phyloP scores from a whole-genome alignment of 1,140 invertebrate genomes.

The Drosophila pallidifrons region DNA sequence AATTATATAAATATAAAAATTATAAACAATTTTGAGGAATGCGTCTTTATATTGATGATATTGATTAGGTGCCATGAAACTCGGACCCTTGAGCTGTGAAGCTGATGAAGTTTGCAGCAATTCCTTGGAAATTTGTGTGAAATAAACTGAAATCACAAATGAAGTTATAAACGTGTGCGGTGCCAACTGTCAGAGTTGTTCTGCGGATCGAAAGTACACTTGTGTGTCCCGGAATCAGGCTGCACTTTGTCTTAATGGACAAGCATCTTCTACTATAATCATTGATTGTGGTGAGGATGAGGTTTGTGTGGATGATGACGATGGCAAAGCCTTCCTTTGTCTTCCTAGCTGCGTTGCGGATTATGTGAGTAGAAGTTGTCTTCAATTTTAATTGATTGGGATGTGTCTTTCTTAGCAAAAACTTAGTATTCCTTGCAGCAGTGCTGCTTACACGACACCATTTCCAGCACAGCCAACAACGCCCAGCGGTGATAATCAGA shows the following conservation, averaged over 20 bases:
- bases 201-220: conserved; percentile 8
- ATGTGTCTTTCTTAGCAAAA: not conserved
- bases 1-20: too few species aligned
- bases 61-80: conserved; percentile 1
- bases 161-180: conserved; percentile 39
- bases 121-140: conserved; percentile 30
- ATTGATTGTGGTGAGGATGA: conserved; percentile 46
- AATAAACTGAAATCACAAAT: not conserved
- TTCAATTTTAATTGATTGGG: not conserved
- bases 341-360: conserved; percentile 49
- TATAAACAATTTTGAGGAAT: not conserved
- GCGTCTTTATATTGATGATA: not conserved
- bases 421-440: conserved; percentile 35
- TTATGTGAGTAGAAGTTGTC: conserved; percentile 41
- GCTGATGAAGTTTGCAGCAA: conserved; percentile 53
- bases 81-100: conserved; percentile 6
- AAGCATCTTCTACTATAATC: not conserved
- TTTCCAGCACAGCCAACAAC: conserved; percentile 43
- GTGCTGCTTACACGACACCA: conserved; percentile 32
- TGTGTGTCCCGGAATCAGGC: conserved; percentile 59
- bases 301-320: conserved; percentile 31
- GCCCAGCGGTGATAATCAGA: not conserved
- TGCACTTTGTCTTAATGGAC: conserved; percentile 40
- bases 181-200: conserved; percentile 31
- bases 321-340: conserved; percentile 24